Percentiles rank a stretch among this genome's conserved stretches.
These are phyloP conservation scores for Oryzias celebensis DNA, from an alignment of 2,113 vertebrate species.

Conservation along the genomic window DNA sequence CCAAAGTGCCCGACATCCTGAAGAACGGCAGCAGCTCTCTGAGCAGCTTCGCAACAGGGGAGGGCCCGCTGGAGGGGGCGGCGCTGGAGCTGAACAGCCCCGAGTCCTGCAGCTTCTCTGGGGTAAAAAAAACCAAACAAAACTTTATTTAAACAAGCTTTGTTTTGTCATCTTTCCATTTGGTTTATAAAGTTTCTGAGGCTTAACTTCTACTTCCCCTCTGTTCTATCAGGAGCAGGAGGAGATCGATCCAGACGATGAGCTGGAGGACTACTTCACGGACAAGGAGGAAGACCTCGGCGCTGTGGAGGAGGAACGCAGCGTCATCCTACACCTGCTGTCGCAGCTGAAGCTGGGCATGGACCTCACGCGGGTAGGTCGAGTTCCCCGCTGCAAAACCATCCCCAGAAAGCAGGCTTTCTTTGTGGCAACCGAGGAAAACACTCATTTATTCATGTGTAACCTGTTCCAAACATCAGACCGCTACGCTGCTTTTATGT, in stretches of 20 bases:
- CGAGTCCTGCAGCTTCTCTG: slow-evolving; percentile 81
- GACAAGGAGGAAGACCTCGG: slow-evolving; percentile 91
- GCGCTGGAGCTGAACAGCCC: slow-evolving; percentile 78
- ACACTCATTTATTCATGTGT: slow-evolving; percentile 1
- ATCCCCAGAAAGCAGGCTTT: not conserved
- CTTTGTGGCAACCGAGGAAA: not conserved
- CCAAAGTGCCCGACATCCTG: slow-evolving; percentile 90
- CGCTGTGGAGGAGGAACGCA: slow-evolving; percentile 94
- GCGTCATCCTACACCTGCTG: slow-evolving; percentile 95
- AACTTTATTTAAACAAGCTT: not conserved
- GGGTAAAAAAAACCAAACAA: slow-evolving; percentile 82
- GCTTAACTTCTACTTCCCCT: not conserved
- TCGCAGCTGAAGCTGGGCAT: slow-evolving; percentile 99
- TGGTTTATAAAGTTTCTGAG: not conserved
- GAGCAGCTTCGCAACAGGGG: slow-evolving; percentile 79
- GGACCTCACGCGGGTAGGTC: slow-evolving; percentile 95
- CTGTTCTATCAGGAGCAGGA: slow-evolving; percentile 82
- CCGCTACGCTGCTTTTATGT: no score
- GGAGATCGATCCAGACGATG: slow-evolving; percentile 88
- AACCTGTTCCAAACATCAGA: not conserved
- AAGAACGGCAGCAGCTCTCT: slow-evolving; percentile 86
- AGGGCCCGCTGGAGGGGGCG: slow-evolving; percentile 76
- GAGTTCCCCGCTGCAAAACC: slow-evolving; percentile 29
- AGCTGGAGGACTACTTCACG: slow-evolving; percentile 84
- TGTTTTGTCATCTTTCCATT: not conserved